phyloP scores from a whole-genome alignment of 2,888 invertebrate species.

The Colletes collaris region DNA sequence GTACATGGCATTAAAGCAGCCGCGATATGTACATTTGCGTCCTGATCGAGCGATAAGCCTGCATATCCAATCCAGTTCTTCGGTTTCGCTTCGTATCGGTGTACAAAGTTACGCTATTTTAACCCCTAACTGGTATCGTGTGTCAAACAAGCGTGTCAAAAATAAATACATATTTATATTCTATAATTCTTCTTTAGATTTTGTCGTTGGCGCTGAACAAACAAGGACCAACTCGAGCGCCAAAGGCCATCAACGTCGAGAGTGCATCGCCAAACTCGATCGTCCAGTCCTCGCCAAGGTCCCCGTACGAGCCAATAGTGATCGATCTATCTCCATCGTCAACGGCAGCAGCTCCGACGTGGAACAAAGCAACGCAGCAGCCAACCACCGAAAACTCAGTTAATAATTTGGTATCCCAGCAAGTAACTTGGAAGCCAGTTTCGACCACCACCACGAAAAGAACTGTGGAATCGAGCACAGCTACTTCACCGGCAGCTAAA shows the following conservation, averaged over 20 bases:
- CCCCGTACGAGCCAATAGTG: slow-evolving; percentile 70
- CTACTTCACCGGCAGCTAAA: slow-evolving; percentile 39
- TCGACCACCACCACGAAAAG: slow-evolving; percentile 53
- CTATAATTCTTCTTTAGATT: slow-evolving; percentile 68
- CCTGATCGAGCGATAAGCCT: neutral
- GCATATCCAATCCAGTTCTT: too few relatives aligned
- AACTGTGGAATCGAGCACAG: slow-evolving; percentile 19
- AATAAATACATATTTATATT: neutral
- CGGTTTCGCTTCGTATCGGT: too few relatives aligned
- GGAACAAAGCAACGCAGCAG: slow-evolving; percentile 52
- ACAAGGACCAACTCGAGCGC: slow-evolving; percentile 76
- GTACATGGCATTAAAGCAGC: slow-evolving; percentile 1
- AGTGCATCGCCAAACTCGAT: slow-evolving; percentile 72
- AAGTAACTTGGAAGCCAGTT: slow-evolving; percentile 66
- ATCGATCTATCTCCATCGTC: slow-evolving; percentile 75
- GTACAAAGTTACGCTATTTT: too few relatives aligned
- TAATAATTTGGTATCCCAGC: slow-evolving; percentile 27
- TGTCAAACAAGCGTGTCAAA: too few relatives aligned
- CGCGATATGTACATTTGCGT: neutral
- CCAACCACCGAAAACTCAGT: slow-evolving; percentile 12
- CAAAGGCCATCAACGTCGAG: slow-evolving; percentile 76
- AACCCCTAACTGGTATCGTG: too few relatives aligned
- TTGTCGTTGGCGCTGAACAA: slow-evolving; percentile 77
- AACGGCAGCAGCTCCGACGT: slow-evolving; percentile 61
- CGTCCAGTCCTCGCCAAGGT: neutral